Base-by-base conservation (phyloP, 2,113 vertebrate species). In the Rhinichthys klamathensis region DNA sequence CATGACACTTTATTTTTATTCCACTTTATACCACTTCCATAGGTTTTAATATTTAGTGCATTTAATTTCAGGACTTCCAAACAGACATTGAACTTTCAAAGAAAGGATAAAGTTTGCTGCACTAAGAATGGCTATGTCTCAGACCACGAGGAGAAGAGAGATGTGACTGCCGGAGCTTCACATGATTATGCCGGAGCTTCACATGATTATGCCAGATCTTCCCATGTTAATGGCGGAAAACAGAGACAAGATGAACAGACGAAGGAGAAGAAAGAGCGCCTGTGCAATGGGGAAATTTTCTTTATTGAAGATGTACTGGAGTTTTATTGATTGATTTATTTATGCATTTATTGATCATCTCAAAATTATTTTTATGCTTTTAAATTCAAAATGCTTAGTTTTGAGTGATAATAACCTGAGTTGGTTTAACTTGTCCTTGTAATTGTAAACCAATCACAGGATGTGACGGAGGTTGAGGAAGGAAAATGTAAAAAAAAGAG, bases 271-370 rank as follows among this genome's bases (percentile, higher is more conserved):
- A 90, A 61, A 63, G 91, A 84, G 49, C 92, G 96, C 2, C 89
- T 97, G 0, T 97, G 96, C 91, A 97, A 97, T 46, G 96, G 96
- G 87, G 96, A 97, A 87, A 91, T 96, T 90, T 97, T 96, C 93
- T 97, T 96, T 84, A 94, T 97, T 91, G 93, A n/a, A 44, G 0
- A 0, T 9, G 96, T 96, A 90, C 70, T 82, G 27, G 49, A 32
- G 0, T 32, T 51, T 51, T n/a, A n/a, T n/a, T n/a, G n/a, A n/a
- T n/a, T n/a, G n/a, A 27, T 44, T 49, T 23, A 21, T 54, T 18
- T 18, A 9, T 60, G 1, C 60, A 38, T 54, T 75, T 2, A 6
- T 38, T 77, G 9, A n/a, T 13, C 18, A 65, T 65, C 16, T 32
- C 23, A 21, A 73, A 44, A 41, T 25, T 35, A 0, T 41, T 41